A percentile compares a stretch with the other conserved stretches of the same genome.
These are phyloP conservation scores for Drosophila pseudotakahashii DNA, from an alignment of 2,888 invertebrate species.

Conservation along the genomic window DNA sequence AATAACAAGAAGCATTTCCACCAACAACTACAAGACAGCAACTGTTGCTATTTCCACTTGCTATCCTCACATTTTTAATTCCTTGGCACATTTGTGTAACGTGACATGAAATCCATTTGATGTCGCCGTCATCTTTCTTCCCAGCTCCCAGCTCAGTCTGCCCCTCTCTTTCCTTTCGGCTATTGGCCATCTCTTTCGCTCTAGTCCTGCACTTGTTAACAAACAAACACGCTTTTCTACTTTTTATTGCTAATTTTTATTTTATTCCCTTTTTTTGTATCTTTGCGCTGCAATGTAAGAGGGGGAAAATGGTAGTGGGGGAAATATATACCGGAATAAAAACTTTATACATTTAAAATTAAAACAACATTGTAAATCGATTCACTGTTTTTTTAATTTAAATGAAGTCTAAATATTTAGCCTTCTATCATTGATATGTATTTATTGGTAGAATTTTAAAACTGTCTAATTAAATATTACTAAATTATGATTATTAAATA, in stretches of 20 bases:
- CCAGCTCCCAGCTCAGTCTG: constrained; percentile 3
- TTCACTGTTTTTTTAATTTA: not conserved
- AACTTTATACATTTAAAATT: not conserved
- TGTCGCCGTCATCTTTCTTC: constrained; percentile 54
- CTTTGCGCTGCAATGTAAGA: constrained; percentile 36
- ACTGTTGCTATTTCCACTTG: constrained; percentile 68
- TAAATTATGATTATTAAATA: no score
- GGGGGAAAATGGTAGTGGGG: not conserved
- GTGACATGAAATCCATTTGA: constrained; percentile 80
- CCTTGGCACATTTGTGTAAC: constrained; percentile 78
- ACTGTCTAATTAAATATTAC: no score
- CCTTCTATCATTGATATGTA: no score
- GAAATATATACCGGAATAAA: not conserved
- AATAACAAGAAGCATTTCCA: constrained; percentile 17
- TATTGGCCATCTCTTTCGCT: constrained; percentile 21
- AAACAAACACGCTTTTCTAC: constrained; percentile 80
- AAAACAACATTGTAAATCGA: not conserved
- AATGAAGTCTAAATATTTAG: not conserved
- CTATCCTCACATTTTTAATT: constrained; percentile 76
- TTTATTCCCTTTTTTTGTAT: constrained; percentile 62
- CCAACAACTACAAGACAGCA: constrained; percentile 58
- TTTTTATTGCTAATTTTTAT: constrained; percentile 81
- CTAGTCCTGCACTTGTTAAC: constrained; percentile 70
- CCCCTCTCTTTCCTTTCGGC: constrained; percentile 15
- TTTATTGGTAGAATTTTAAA: no score